Evolutionary conservation across 2,797 vertebrate genomes (phyloP), one percentile per base, ranked within the genome.

Genomic region (Danionella dracula): DNA sequence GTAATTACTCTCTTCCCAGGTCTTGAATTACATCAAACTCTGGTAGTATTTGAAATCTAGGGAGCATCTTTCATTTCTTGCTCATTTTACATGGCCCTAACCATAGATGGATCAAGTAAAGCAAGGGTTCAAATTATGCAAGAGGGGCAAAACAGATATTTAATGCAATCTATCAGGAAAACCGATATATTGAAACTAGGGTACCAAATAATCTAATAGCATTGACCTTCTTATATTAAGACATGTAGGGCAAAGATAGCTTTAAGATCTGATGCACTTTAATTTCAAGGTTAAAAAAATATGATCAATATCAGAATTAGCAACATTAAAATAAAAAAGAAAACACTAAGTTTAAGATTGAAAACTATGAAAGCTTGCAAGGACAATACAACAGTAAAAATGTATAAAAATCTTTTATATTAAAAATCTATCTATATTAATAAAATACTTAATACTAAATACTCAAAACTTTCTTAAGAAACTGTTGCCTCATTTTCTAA

Each of bases 161-260:
- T 46, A 5, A 42, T 32, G 27, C 45, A 4, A 29, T 21, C 23
- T 65, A 38, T 19, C 53, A 65, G 41, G 46, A 38, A 42, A 42
- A 13, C 40, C 2, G 32, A 11, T 29, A 45, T 35, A 9, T 59
- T 45, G 45, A 5, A 59, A 32, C 20, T 29, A 37, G 34, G 53
- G 8, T 53, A 51, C 19, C 15, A 61, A 71, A 66, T 59, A 46
- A 13, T 37, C 46, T 66, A 40, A 66, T 23, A 65, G 37, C 12
- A 12, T 23, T 32, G 38, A 21, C 56, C 12, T 31, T 38, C 1
- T 4, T 40, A 45, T 66, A 32, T 32, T 37, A n/a, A 38, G 41
- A 53, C 40, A 31, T 31, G 50, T 40, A 59, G 44, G 13, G 21
- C 55, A 54, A 41, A 23, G 44, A 59, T 12, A 32, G 54, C 45